Base-by-base conservation (phyloP, 2,888 invertebrate genomes). In the Agonopterix heracliana region DNA sequence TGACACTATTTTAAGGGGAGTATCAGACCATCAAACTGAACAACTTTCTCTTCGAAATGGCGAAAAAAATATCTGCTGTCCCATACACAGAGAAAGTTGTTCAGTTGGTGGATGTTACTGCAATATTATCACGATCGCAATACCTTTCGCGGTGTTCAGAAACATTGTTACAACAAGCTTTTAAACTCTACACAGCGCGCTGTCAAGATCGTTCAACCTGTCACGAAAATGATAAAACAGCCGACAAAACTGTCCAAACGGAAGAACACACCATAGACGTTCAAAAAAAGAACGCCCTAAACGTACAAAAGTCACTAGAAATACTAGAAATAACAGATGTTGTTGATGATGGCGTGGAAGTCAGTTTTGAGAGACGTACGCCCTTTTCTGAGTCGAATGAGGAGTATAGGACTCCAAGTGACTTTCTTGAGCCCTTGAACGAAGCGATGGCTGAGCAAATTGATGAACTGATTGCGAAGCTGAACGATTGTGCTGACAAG, bases 381-480 rank as follows among this genome's bases (percentile, higher is more conserved):
- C 60, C 56, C 38, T 78, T 83, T 51, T 58, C 69, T 17, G 84
- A 81, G 38, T 73, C 78, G 0, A 71, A 75, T 52, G 85, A 83
- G 46, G 69, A 77, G 44, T 86, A 71, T 57, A 71, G 75, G 56
- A 83, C 86, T 26, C 84, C 85, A 9, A 84, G 71, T 42, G 84
- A 82, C 51, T 81, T 78, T 51, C 45, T 83, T 43, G 85, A 87
- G 40, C 81, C 82, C 0, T 50, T 87, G 56, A 82, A 76, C 45
- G 79, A 81, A 46, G 75, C 79, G 0, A 79, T 88, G 1, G 64
- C 72, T 0, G 78, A 87, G 41, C 86, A 88, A 42, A 88, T 89
- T 1, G 85, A 87, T 54, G 74, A 82, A 52, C 57, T 87, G 57
- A 86, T 87, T 36, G 71, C 81, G 0, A 86, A 84, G 52, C 52